Percentiles rank a stretch among this genome's conserved stretches.
Conservation (phyloP, 2,113 vertebrate genomes). For the Camarhynchus parvulus region DNA sequence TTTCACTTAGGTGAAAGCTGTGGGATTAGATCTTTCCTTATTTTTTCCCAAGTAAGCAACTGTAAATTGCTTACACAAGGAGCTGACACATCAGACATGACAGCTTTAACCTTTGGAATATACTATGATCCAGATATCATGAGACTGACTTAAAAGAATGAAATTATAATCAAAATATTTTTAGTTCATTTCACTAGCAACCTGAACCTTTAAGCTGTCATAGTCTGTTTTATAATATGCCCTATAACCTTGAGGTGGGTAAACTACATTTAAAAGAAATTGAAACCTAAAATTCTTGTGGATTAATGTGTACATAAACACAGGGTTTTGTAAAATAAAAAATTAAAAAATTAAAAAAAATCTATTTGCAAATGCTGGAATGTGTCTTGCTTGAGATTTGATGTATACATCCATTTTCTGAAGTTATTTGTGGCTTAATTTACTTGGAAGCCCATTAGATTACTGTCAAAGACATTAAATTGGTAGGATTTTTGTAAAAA, state of each 20-base stretch:
- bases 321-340: background rate
- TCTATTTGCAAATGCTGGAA: background rate
- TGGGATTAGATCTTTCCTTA: background rate
- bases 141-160: background rate
- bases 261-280: background rate
- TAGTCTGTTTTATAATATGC: background rate
- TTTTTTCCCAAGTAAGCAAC: background rate
- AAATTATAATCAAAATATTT: conserved; percentile 20
- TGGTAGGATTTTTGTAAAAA: background rate
- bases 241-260: background rate
- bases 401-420: background rate
- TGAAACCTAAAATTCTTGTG: background rate
- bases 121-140: background rate
- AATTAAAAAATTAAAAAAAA: background rate
- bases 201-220: background rate
- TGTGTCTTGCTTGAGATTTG: background rate
- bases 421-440: background rate
- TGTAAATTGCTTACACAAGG: conserved; percentile 15
- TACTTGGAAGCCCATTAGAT: background rate
- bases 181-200: background rate
- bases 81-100: background rate
- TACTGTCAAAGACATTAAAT: background rate
- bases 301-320: background rate
- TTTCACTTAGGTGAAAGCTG: background rate
- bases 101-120: conserved; percentile 22